Evolutionary conservation across 2,797 vertebrate genomes (phyloP), one percentile per base, ranked within the genome.

Genomic region (Ctenopoma multispine): DNA sequence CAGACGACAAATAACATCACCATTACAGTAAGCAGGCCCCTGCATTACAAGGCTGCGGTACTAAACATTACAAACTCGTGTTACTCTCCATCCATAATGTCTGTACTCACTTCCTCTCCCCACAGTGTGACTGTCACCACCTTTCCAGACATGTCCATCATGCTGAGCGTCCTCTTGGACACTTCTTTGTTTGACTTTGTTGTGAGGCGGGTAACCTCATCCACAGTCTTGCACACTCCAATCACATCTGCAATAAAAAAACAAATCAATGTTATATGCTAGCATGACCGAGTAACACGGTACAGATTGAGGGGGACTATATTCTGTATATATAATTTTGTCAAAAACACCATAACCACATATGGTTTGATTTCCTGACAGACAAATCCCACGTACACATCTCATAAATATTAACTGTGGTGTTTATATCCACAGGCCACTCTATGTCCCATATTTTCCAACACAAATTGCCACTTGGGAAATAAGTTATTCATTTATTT

Each of bases 101-200:
- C 18, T 38, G 2, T 18, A 92, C 96, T 92, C 88, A 99, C 98
- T 71, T 99, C 97, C 7, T 93, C 95, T 80, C 97, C 98, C 98
- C 98, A 99, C 48, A 99, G 91, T 0, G 98, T 97, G 47, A 96
- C 87, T 0, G 93, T 90, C 90, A 99, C 96, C 89, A 96, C 34
- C 80, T 96, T 98, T 75, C 96, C 96, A 0, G 97, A 96, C 77
- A 87, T 94, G 93, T 99, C 98, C 91, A 99, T 96, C 90, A 99
- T 87, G 73, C 89, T 92, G 58, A 99, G 55, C 0, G 95, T 95
- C 83, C 97, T 96, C 92, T 98, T 99, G 3, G 96, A 96, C 50
- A 99, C 96, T 87, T 99, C 97, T 14, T 93, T 95, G 93, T 84
- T 97, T 44, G 94, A 75, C 91, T 95, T 99, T 70, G 97, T 94